Percentiles rank a stretch among this genome's conserved stretches.
phyloP scores from a whole-genome alignment of 2,888 invertebrate species.

The Ophioninae sp. region DNA sequence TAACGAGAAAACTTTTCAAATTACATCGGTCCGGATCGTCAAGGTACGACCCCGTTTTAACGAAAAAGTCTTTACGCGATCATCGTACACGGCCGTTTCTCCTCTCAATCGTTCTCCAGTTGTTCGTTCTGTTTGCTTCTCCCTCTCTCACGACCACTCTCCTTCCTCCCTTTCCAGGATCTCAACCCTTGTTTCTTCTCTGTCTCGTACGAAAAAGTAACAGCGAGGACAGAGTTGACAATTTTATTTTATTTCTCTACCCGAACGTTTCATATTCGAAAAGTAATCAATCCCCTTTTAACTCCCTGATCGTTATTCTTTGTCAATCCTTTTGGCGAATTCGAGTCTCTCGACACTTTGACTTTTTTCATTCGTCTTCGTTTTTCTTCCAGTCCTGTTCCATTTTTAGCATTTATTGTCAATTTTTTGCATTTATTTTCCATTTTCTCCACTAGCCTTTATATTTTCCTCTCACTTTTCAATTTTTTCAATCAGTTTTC shows the following conservation, averaged over 20 bases:
- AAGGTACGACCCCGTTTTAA: slow-evolving; percentile 63
- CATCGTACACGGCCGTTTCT: slow-evolving; percentile 44
- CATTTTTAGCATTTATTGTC: too few species aligned
- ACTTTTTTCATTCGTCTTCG: too few species aligned
- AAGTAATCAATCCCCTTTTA: slow-evolving; percentile 26
- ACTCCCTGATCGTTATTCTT: not conserved
- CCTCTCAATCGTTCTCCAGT: slow-evolving; percentile 36
- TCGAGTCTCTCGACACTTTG: not conserved
- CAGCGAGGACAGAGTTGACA: not conserved
- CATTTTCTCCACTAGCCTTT: too few species aligned
- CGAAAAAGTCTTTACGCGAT: slow-evolving; percentile 57
- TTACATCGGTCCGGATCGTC: slow-evolving; percentile 70
- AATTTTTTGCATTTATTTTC: too few species aligned
- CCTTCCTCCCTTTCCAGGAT: not conserved
- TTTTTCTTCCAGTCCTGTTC: too few species aligned
- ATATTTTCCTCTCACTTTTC: too few species aligned
- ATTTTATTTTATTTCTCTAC: slow-evolving; percentile 28
- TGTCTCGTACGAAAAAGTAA: slow-evolving; percentile 34
- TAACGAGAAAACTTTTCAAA: slow-evolving; percentile 79
- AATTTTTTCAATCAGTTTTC: too few species aligned
- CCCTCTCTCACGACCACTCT: slow-evolving; percentile 27
- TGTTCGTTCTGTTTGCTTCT: slow-evolving; percentile 26
- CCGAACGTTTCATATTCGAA: slow-evolving; percentile 10
- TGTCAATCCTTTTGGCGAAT: not conserved
- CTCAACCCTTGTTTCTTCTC: slow-evolving; percentile 32